A percentile compares a stretch with the other conserved stretches of the same genome.
Conservation (phyloP, 2,113 vertebrate species). For the Bostrychus sinensis region DNA sequence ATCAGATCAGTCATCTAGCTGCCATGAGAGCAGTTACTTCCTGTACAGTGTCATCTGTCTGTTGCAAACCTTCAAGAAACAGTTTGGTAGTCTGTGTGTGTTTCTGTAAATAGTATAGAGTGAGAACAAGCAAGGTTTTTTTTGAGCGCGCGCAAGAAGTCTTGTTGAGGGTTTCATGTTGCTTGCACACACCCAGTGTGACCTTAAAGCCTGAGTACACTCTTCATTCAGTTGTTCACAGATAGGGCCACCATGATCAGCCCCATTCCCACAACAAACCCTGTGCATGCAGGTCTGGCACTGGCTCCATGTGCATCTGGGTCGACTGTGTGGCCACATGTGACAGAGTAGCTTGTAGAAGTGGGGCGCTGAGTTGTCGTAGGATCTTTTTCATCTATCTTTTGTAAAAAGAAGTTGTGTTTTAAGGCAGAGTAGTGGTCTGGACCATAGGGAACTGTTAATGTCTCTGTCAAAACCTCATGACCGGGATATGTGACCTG, state of each 20-base stretch:
- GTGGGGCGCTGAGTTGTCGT: neutral
- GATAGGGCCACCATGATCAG: neutral
- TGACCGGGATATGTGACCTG: slow-evolving; percentile 72
- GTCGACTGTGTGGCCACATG: slow-evolving; percentile 13
- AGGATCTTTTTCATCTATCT: no score
- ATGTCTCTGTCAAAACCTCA: slow-evolving; percentile 56
- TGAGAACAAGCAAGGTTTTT: neutral
- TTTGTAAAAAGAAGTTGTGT: slow-evolving; percentile 64
- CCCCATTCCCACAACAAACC: neutral
- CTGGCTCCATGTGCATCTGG: neutral
- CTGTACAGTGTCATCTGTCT: neutral
- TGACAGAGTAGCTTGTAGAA: neutral
- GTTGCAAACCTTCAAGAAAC: neutral
- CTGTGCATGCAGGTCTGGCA: neutral
- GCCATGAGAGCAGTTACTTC: neutral
- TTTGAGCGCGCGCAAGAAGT: neutral
- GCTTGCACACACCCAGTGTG: neutral
- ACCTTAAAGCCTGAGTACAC: neutral
- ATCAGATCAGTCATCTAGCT: neutral
- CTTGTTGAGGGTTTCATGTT: neutral
- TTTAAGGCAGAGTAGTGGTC: slow-evolving; percentile 64
- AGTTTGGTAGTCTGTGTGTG: neutral
- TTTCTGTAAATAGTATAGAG: neutral
- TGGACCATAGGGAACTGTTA: slow-evolving; percentile 57
- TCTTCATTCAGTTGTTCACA: neutral